Percentiles rank a stretch among this genome's conserved stretches.
Conservation (phyloP, 1,140 invertebrate species). For the Homalodisca vitripennis region DNA sequence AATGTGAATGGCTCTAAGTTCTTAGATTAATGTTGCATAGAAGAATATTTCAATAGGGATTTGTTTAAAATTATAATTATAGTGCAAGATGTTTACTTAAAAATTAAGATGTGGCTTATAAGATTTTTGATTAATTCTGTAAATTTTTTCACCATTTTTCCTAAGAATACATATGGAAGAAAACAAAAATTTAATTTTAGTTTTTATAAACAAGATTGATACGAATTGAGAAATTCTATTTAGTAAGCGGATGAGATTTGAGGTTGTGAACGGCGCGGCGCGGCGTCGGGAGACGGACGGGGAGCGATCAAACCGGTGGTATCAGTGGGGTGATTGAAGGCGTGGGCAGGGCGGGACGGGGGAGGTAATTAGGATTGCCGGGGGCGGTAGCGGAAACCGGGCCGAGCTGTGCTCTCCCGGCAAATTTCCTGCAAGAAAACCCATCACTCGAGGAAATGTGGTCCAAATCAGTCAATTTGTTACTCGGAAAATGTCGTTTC, state of each 20-base stretch:
- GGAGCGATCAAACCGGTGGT: slow-evolving; percentile 15
- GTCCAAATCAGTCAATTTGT: slow-evolving; percentile 35
- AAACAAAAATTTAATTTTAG: too few relatives aligned
- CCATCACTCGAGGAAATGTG: slow-evolving; percentile 33
- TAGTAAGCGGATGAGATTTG: not conserved
- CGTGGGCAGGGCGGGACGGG: slow-evolving; percentile 27
- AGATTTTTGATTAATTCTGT: too few relatives aligned
- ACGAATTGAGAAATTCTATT: not conserved
- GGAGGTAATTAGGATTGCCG: slow-evolving; percentile 10
- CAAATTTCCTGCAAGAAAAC: slow-evolving; percentile 35
- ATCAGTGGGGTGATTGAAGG: slow-evolving; percentile 11
- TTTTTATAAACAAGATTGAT: too few relatives aligned
- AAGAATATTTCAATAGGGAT: too few relatives aligned
- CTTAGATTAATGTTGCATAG: too few relatives aligned
- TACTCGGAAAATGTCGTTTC: slow-evolving; percentile 30
- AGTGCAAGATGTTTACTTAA: too few relatives aligned
- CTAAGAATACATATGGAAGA: too few relatives aligned
- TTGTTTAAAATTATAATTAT: too few relatives aligned
- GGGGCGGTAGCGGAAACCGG: slow-evolving; percentile 35
- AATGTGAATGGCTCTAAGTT: too few relatives aligned
- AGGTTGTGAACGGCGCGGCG: not conserved
- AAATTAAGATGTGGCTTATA: too few relatives aligned
- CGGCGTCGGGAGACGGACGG: not conserved
- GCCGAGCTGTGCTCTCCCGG: slow-evolving; percentile 14
- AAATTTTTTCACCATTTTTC: too few relatives aligned